Evolutionary conservation across 2,888 invertebrate genomes (phyloP), one percentile per base, ranked within the genome.

Genomic region (Creontiades dilutus): DNA sequence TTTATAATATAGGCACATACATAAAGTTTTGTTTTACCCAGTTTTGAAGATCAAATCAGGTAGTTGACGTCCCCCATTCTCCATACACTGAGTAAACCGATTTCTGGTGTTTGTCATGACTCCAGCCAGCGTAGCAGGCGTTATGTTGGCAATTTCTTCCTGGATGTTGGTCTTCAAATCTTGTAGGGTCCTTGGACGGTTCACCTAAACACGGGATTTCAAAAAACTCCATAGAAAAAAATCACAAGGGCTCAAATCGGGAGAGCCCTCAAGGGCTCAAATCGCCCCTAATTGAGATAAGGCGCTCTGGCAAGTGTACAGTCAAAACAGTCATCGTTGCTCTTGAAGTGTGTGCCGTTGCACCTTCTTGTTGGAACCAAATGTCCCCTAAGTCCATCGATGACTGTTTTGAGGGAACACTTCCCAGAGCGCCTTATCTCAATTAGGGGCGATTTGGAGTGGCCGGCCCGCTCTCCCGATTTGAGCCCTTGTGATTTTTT

Each of bases 291-390:
- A 80, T 37, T 7, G 80, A 80, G 80, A 80, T 80, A 12, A 80
- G 80, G 37, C 80, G 80, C 13, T 23, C 78, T 12, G n/a, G 78
- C 16, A 80, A 80, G 80, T 80, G 80, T 37, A 37, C 80, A 37
- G 46, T 80, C 80, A 80, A 80, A 37, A 80, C 9, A 5, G 9
- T n/a, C 80, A 80, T 80, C 48, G 46, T 37, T 19, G 80, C 37
- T 37, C 80, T 80, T n/a, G 80, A 28, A 13, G 46, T 80, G 80
- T 80, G 80, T 9, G 80, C 80, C 48, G 46, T 80, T 5, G 80
- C 12, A 12, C 37, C 46, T 37, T 80, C 80, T 37, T 46, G 80
- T 19, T 80, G 48, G 80, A 80, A 80, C 80, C 80, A 80, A 13
- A 80, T 37, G 23, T 80, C 80, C 12, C 80, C 11, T 4, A 80